Conservation (phyloP, 2,113 vertebrate species). For the Peromyscus polionotus region DNA sequence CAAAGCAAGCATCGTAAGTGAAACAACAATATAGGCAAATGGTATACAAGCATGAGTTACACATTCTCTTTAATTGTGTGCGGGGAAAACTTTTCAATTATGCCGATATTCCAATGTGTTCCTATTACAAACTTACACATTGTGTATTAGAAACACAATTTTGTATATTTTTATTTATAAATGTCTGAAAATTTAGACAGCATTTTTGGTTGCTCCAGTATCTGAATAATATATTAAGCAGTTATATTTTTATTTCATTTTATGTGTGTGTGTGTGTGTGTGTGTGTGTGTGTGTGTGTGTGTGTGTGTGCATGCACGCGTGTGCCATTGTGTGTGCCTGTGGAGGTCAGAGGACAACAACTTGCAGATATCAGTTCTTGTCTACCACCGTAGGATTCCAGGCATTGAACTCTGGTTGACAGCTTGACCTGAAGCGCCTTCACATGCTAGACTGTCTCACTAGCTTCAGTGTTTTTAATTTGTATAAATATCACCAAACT, state of each 20-base stretch:
- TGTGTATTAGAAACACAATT: neutral
- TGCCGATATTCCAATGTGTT: neutral
- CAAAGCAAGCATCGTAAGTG: neutral
- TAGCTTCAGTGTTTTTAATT: neutral
- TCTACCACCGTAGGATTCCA: neutral
- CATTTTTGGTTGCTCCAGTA: neutral
- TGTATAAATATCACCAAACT: neutral
- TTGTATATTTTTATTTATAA: neutral
- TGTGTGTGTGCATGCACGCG: neutral
- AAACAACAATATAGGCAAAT: neutral
- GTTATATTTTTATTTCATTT: neutral
- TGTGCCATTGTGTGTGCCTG: neutral
- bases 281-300: neutral
- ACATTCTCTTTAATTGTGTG: slow-evolving; percentile 5
- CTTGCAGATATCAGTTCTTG: too few species aligned
- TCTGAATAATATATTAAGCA: neutral
- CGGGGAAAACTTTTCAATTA: neutral
- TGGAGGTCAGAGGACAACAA: neutral
- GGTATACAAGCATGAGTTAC: too few species aligned
- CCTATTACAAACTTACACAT: neutral
- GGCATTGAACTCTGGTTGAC: neutral
- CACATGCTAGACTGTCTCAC: neutral
- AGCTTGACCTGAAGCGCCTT: neutral
- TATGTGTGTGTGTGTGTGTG: neutral
- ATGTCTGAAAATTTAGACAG: too few species aligned